Percentiles rank a stretch among this genome's conserved stretches.
phyloP scores from a whole-genome alignment of 2,888 invertebrate species.

The Molorchus minor region DNA sequence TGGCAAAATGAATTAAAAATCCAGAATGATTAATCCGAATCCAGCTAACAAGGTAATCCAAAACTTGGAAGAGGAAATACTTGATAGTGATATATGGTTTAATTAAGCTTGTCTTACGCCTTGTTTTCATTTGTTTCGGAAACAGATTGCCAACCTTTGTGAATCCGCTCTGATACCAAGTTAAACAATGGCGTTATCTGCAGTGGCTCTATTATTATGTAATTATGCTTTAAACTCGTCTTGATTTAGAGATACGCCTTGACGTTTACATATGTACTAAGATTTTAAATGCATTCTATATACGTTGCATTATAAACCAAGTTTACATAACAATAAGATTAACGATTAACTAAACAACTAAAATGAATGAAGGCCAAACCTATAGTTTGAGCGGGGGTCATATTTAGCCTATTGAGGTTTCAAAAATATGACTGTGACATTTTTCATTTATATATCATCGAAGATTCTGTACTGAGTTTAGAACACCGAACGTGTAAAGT shows the following conservation, averaged over 20 bases:
- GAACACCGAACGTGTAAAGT: too few species aligned
- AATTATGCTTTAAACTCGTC: conserved; percentile 34
- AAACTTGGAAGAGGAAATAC: conserved; percentile 55
- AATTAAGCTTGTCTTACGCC: conserved; percentile 63
- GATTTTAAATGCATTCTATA: conserved; percentile 24
- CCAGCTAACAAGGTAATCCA: conserved; percentile 60
- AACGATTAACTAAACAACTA: conserved; percentile 9
- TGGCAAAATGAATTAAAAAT: conserved; percentile 59
- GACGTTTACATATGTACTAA: conserved; percentile 30
- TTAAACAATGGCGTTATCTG: conserved; percentile 48
- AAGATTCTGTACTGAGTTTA: too few species aligned
- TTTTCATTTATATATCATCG: too few species aligned
- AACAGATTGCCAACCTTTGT: conserved; percentile 60
- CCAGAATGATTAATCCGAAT: conserved; percentile 60
- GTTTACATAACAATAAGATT: conserved; percentile 25
- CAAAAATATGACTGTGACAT: too few species aligned
- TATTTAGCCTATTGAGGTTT: too few species aligned
- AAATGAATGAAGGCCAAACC: conserved; percentile 21
- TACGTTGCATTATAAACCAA: conserved; percentile 16
- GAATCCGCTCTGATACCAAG: conserved; percentile 47
- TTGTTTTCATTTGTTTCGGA: conserved; percentile 63
- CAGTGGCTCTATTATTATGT: conserved; percentile 46
- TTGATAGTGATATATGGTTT: conserved; percentile 62
- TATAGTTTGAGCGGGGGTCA: too few species aligned
- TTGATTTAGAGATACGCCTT: conserved; percentile 27